These are phyloP conservation scores for Allacma fusca DNA, from an alignment of 2,888 invertebrate species.

Conservation along the genomic window DNA sequence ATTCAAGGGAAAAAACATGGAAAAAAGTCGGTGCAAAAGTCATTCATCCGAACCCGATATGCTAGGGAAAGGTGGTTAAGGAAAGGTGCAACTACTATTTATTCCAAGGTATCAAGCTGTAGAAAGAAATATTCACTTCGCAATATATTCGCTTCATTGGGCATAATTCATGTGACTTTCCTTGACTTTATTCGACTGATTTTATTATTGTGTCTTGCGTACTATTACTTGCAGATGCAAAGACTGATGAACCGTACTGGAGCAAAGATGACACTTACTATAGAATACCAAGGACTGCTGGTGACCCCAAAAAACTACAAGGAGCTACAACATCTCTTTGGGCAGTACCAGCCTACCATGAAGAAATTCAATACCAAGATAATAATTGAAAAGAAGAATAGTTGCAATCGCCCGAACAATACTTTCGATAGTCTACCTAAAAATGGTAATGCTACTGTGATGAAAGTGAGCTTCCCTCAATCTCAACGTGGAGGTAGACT, in stretches of 20 bases:
- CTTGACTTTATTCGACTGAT: no score
- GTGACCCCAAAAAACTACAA: conserved; percentile 46
- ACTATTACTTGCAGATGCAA: conserved; percentile 43
- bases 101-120: conserved; percentile 50
- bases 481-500: no score
- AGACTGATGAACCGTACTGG: conserved; percentile 46
- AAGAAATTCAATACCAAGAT: conserved; percentile 26
- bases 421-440: not conserved
- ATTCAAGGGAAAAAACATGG: conserved; percentile 21
- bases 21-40: conserved; percentile 6
- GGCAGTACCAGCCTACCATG: conserved; percentile 19
- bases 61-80: conserved; percentile 46
- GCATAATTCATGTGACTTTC: no score
- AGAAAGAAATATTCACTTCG: no score
- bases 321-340: conserved; percentile 23
- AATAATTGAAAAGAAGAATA: not conserved
- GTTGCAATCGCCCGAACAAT: not conserved
- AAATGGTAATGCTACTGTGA: not conserved
- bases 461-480: conserved; percentile 2
- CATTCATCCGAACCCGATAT: conserved; percentile 45
- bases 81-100: conserved; percentile 45
- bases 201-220: no score
- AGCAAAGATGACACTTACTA: conserved; percentile 41
- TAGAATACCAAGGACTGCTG: conserved; percentile 44
- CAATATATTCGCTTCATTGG: no score